These are phyloP conservation scores for Lasioglossum pauxillum DNA, from an alignment of 2,888 invertebrate species.

Conservation along the genomic window DNA sequence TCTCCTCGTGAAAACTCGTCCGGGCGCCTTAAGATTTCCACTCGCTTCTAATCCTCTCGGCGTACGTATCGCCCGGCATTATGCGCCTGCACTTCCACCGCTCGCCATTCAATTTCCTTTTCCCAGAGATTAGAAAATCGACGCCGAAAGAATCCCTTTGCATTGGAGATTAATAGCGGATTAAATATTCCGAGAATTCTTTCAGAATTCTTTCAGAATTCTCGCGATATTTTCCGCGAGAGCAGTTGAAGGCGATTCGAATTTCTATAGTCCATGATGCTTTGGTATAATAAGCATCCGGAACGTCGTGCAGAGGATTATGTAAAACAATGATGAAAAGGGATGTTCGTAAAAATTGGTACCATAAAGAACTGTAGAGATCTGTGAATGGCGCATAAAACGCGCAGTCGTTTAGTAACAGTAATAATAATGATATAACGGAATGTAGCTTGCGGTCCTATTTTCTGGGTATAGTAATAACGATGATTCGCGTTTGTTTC, in stretches of 20 bases:
- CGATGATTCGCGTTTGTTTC: constrained; percentile 43
- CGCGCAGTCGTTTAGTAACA: too few species aligned
- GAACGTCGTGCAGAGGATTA: not conserved
- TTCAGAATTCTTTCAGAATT: not conserved
- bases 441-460: not conserved
- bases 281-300: not conserved
- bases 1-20: constrained; percentile 27
- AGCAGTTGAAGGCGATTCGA: too few species aligned
- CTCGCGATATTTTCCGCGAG: not conserved
- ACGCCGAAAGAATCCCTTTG: not conserved
- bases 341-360: too few species aligned
- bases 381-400: not conserved
- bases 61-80: not conserved
- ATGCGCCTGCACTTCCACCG: not conserved
- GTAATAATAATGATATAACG: not conserved
- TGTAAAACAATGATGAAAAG: too few species aligned
- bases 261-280: too few species aligned
- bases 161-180: not conserved
- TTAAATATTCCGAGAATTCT: not conserved
- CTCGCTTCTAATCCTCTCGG: constrained; percentile 26
- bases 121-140: not conserved
- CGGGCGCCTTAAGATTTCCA: constrained; percentile 14
- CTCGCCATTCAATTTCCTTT: constrained; percentile 21
- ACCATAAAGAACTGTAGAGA: not conserved
- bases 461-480: not conserved